Evolutionary conservation across 1,140 invertebrate genomes (phyloP).

Genomic region (Asbolus verrucosus): DNA sequence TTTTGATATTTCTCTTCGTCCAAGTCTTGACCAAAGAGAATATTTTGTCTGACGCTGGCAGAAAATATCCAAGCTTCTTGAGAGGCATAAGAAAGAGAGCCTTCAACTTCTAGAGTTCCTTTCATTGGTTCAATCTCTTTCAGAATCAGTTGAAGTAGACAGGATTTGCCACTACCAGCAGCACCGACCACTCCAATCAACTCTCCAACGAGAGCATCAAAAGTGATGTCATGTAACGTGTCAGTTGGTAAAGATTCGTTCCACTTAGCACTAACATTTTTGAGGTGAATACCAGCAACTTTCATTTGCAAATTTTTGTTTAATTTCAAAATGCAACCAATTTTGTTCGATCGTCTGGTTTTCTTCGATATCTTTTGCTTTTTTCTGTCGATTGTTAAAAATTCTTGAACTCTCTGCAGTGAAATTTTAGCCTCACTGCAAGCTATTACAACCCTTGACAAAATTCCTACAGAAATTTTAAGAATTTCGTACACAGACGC

Average conservation of each 20-base stretch:
- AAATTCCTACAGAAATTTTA: not conserved
- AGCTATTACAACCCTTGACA: not conserved
- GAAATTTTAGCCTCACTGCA: not conserved
- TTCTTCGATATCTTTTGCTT: not conserved
- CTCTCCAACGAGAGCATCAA: too few relatives aligned
- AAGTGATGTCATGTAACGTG: too few relatives aligned
- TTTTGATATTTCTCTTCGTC: conserved; percentile 70
- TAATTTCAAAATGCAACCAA: too few relatives aligned
- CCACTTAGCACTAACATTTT: not conserved
- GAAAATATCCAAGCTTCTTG: conserved; percentile 81
- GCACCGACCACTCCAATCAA: too few relatives aligned
- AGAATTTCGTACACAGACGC: conserved; percentile 1
- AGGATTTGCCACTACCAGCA: too few relatives aligned
- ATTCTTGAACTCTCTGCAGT: not conserved
- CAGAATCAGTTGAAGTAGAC: too few relatives aligned
- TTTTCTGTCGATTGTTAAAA: not conserved
- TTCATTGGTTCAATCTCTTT: conserved; percentile 65
- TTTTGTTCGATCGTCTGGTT: too few relatives aligned
- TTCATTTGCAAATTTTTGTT: too few relatives aligned
- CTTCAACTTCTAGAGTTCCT: conserved; percentile 65
- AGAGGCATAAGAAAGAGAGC: conserved; percentile 79
- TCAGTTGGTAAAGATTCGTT: not conserved
- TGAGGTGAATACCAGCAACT: not conserved
- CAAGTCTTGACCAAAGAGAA: conserved; percentile 68
- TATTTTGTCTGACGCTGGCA: conserved; percentile 70